Evolutionary conservation across 2,888 invertebrate species (phyloP).

Genomic region (Heliconius ismenius): DNA sequence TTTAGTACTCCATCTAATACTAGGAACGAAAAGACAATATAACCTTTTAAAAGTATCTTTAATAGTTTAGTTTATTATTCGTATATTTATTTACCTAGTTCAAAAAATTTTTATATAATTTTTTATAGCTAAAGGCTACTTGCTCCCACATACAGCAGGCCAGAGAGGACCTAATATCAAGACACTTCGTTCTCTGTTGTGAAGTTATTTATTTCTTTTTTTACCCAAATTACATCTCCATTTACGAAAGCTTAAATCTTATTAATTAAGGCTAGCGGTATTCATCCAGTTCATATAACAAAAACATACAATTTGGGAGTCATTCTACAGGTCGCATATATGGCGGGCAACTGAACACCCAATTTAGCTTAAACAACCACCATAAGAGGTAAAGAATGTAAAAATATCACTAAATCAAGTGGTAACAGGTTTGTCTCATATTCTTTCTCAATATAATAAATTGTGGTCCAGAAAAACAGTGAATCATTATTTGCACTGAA

Average conservation of each 20-base stretch:
- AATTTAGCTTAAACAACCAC: conserved; percentile 37
- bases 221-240: background rate
- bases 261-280: conserved; percentile 37
- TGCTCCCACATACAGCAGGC: too few species aligned
- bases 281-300: conserved; percentile 31
- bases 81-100: too few species aligned
- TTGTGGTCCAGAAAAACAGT: background rate
- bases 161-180: too few species aligned
- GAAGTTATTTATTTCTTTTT: background rate
- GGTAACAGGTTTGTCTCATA: background rate
- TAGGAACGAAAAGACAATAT: background rate
- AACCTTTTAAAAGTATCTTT: background rate
- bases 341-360: conserved; percentile 30
- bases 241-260: conserved; percentile 16
- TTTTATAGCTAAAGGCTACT: too few species aligned
- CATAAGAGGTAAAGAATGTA: conserved; percentile 42
- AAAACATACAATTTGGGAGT: conserved; percentile 24
- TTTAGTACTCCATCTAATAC: background rate
- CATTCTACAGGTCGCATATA: conserved; percentile 41
- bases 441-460: conserved; percentile 17
- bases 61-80: too few species aligned
- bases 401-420: conserved; percentile 44
- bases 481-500: conserved; percentile 7
- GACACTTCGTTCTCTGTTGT: background rate
- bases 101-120: too few species aligned